Evolutionary conservation across 2,888 invertebrate genomes (phyloP).

Genomic region (Nezara viridula): DNA sequence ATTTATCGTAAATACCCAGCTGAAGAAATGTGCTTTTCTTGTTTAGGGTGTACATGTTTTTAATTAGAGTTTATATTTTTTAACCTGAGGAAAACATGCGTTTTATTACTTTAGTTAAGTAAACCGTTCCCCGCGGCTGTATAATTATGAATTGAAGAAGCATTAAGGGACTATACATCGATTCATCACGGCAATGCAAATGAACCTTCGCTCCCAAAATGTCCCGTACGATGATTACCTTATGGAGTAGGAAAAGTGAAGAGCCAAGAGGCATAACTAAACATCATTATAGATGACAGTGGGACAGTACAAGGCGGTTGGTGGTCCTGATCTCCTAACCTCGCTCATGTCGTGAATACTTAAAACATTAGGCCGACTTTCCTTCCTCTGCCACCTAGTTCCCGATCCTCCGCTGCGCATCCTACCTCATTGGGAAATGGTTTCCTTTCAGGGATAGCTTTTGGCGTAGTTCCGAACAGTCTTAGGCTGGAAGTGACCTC

Average conservation of each 20-base stretch:
- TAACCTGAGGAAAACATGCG: too few species aligned
- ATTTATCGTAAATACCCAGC: too few species aligned
- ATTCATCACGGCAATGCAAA: not conserved
- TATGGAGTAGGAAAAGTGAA: slow-evolving; percentile 27
- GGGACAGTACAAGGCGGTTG: not conserved
- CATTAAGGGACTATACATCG: not conserved
- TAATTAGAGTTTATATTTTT: too few species aligned
- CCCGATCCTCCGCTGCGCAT: not conserved
- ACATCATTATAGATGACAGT: not conserved
- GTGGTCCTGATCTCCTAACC: slow-evolving; percentile 43
- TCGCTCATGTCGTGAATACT: slow-evolving; percentile 24
- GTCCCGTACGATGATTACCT: slow-evolving; percentile 8
- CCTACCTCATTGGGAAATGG: not conserved
- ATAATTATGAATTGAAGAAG: not conserved
- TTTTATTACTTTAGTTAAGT: too few species aligned
- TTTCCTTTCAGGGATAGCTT: not conserved
- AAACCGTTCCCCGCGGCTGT: too few species aligned
- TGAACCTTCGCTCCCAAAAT: not conserved
- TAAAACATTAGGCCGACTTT: slow-evolving; percentile 16
- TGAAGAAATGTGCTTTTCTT: too few species aligned
- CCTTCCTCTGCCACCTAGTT: slow-evolving; percentile 21
- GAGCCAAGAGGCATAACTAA: not conserved
- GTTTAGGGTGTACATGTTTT: too few species aligned
- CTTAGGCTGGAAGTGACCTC: too few species aligned
- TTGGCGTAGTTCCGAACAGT: not conserved